Percentiles rank a stretch among this genome's conserved stretches.
phyloP scores from a whole-genome alignment of 1,140 invertebrate species.

The Tetraneura akinire region DNA sequence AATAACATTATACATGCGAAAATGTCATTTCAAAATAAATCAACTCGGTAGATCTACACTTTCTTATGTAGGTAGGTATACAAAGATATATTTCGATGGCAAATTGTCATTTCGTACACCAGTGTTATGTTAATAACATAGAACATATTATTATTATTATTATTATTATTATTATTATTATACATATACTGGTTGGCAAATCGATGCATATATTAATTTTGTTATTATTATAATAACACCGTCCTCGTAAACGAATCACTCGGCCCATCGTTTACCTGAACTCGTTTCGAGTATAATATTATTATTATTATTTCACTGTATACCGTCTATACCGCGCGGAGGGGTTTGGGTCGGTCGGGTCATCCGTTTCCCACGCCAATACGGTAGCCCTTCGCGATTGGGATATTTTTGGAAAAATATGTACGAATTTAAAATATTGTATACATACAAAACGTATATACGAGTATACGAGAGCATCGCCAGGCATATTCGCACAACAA shows the following conservation, averaged over 20 bases:
- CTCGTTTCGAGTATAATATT: constrained; percentile 15
- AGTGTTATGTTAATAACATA: constrained; percentile 46
- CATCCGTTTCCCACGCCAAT: constrained; percentile 47
- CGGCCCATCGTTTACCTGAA: constrained; percentile 4
- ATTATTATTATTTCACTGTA: too few species aligned
- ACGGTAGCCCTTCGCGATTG: constrained; percentile 19
- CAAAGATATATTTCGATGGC: not conserved
- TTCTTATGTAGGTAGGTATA: too few species aligned
- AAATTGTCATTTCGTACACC: constrained; percentile 16
- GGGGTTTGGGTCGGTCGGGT: constrained; percentile 17
- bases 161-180: too few species aligned
- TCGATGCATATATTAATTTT: not conserved
- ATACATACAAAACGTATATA: not conserved
- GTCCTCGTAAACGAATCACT: not conserved
- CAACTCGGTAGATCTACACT: constrained; percentile 4
- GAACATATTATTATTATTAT: too few species aligned
- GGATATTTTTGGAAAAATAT: constrained; percentile 13
- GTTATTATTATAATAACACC: not conserved
- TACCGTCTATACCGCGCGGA: too few species aligned
- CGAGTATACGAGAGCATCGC: not conserved
- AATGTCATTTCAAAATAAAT: constrained; percentile 32
- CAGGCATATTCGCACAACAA: too few species aligned
- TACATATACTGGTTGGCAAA: not conserved
- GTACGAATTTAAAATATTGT: not conserved
- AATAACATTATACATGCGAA: not conserved